These are phyloP conservation scores for Nannobrachium achirus DNA, from an alignment of 2,113 vertebrate species.

Conservation along the genomic window DNA sequence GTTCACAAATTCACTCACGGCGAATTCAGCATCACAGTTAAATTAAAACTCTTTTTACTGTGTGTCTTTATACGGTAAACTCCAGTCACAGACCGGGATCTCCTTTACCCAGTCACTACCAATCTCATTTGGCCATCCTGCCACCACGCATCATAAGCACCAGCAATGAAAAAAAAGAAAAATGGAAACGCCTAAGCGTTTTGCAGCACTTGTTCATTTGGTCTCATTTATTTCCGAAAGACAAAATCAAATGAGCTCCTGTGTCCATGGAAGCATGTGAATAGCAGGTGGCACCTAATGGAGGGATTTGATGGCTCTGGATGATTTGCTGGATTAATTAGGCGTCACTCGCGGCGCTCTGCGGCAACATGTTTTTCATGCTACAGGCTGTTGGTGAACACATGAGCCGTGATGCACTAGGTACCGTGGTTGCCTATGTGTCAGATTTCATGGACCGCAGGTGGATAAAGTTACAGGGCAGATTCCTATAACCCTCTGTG, in stretches of 20 bases:
- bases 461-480: no score
- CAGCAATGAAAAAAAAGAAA: conserved; percentile 18
- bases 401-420: no score
- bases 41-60: no score
- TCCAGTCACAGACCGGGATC: conserved; percentile 10
- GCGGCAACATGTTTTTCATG: conserved; percentile 4
- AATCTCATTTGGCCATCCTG: conserved; percentile 17
- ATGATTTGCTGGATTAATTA: conserved; percentile 1
- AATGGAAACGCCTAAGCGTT: not conserved
- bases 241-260: not conserved
- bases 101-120: not conserved
- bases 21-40: no score
- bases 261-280: not conserved
- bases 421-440: no score
- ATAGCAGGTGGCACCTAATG: not conserved
- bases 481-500: no score
- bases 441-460: no score
- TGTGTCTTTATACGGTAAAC: conserved; percentile 8
- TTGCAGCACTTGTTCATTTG: conserved; percentile 6
- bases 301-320: not conserved
- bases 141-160: conserved; percentile 20
- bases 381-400: not conserved
- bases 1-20: no score
- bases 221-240: conserved; percentile 9
- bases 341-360: not conserved